A percentile compares a stretch with the other conserved stretches of the same genome.
Conservation (phyloP, 2,888 invertebrate genomes). For the Calliphora vomitoria region DNA sequence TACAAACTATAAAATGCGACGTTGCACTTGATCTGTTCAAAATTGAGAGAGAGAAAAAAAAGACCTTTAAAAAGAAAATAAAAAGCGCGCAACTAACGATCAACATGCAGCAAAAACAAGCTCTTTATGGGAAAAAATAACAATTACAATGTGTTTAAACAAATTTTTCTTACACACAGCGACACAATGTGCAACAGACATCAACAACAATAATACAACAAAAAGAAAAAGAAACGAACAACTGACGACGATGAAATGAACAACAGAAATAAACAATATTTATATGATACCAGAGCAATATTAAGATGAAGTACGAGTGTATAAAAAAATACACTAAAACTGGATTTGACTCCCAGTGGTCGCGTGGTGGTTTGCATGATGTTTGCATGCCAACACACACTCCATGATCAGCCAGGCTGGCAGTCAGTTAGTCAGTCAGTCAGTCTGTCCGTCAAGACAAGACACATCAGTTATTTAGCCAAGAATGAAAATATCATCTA, state of each 20-base stretch:
- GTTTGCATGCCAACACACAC: slow-evolving; percentile 69
- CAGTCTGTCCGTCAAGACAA: neutral
- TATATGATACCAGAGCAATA: slow-evolving; percentile 60
- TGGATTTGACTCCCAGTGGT: slow-evolving; percentile 77
- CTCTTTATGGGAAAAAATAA: slow-evolving; percentile 64
- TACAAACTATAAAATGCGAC: slow-evolving; percentile 69
- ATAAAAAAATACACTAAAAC: slow-evolving; percentile 60
- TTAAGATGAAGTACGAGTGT: slow-evolving; percentile 41
- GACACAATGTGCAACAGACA: slow-evolving; percentile 43
- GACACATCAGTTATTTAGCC: slow-evolving; percentile 45
- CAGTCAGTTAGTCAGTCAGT: neutral
- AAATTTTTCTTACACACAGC: slow-evolving; percentile 68
- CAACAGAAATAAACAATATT: slow-evolving; percentile 62
- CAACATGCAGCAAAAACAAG: slow-evolving; percentile 36
- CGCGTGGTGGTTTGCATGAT: slow-evolving; percentile 75
- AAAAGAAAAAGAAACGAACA: neutral
- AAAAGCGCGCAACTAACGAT: slow-evolving; percentile 42
- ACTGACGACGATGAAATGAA: slow-evolving; percentile 38
- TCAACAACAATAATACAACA: slow-evolving; percentile 9
- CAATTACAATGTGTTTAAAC: slow-evolving; percentile 73
- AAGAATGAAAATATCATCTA: slow-evolving; percentile 40
- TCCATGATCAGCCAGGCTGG: slow-evolving; percentile 47
- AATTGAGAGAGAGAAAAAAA: slow-evolving; percentile 13
- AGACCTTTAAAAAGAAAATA: slow-evolving; percentile 26
- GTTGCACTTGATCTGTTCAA: slow-evolving; percentile 59